Base-by-base conservation (phyloP, 2,888 invertebrate genomes). In the Gasteruption jaculator region DNA sequence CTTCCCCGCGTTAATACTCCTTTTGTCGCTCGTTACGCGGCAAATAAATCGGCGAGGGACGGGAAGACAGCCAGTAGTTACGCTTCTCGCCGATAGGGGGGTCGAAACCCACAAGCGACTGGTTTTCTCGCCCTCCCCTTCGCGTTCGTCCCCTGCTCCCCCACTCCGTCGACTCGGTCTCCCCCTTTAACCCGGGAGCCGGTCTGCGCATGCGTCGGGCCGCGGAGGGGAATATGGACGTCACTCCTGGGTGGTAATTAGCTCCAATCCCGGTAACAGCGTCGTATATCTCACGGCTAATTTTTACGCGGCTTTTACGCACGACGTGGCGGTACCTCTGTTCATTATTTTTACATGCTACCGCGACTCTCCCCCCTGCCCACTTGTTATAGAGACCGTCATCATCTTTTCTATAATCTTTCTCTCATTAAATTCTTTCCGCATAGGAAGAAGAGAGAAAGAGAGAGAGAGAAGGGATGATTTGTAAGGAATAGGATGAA, bases 221-320 rank as follows among this genome's bases (percentile, higher is more conserved):
- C n/a, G n/a, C n/a, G n/a, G n/a, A n/a, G n/a, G 25, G 45, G 47
- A 50, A 57, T 60, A 53, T 49, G 50, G 51, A 57, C 56, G 54
- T 58, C 48, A 62, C 64, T 65, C 58, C 65, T 64, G 65, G 65
- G 65, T 63, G 65, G 65, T 61, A 65, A 65, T 65, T 65, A 65
- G 62, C 60, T 63, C 61, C 62, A 63, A 64, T 64, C 63, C 56
- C 43, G 33, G 57, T 64, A 62, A 65, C 58, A 46, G 57, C 62
- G 61, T 63, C 65, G 59, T 65, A 65, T 65, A 65, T 65, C 63
- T 64, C 54, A 45, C 50, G 41, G 50, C n/a, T 51, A 49, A 60
- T 64, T 63, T 65, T 63, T 61, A 58, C 54, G 45, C 32, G 43
- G 45, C 41, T 44, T 38, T 34, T 41, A 45, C 43, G n/a, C 48